Base-by-base conservation (phyloP, 2,888 invertebrate species). In the Protodeltote pygarga region DNA sequence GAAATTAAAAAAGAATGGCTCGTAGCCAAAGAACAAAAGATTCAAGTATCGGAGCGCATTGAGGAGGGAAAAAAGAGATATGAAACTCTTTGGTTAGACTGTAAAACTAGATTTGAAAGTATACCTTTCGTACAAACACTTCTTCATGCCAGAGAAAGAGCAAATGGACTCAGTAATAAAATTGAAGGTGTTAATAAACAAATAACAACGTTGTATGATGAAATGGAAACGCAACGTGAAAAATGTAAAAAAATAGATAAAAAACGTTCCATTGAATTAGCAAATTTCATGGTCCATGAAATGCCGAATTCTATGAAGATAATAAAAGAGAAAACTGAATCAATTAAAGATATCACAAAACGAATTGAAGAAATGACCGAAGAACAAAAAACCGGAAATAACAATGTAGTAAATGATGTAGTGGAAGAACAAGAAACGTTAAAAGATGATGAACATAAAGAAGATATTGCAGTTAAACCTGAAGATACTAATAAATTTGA, bases 61-160 rank as follows among this genome's bases (percentile, higher is more conserved):
- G 60, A 69, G 15, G 63, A 53, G 4, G 81, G 81, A 5, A 79
- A 80, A 60, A 81, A 77, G 29, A 87, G 82, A 62, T 87, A 88
- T 57, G 86, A 90, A 62, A 63, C 76, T 1, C 40, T 85, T 9
- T 89, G 91, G 90, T 13, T 72, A 19, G 59, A 72, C 38, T 71
- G 79, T 39, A 87, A 89, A 65, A 70, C 54, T 19, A 72, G 82
- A 66, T 88, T 78, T 54, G 87, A 90, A 69, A 86, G 76, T 47
- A 76, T 89, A 41, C 82, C 82, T 19, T 78, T 73, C 35, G 81
- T 89, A n/a, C 76, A 85, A 65, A 77, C 76, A 34, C 67, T 79
- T 47, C 49, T 83, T 0, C 51, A 77, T 39, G 65, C 64, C 8
- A 71, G 58, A 49, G 74, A 77, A 41, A 75, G 64, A 49, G 55